These are phyloP conservation scores for Etheostoma perlongum DNA, from an alignment of 2,797 vertebrate genomes.

Conservation along the genomic window DNA sequence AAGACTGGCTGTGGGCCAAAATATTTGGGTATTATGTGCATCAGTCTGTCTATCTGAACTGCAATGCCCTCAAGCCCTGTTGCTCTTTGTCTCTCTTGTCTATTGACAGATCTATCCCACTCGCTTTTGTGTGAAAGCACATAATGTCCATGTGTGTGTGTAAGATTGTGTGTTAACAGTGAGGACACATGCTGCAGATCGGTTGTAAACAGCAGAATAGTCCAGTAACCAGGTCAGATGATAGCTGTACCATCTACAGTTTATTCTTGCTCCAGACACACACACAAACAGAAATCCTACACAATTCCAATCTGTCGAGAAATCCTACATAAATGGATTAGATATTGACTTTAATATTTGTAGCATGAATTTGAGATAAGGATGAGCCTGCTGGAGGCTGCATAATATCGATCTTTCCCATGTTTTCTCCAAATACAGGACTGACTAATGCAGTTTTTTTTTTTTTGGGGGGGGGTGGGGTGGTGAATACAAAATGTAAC, in stretches of 20 bases:
- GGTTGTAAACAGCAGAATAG: slow-evolving; percentile 43
- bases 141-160: slow-evolving; percentile 29
- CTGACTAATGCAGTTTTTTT: slow-evolving; percentile 49
- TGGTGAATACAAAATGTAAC: slow-evolving; percentile 55
- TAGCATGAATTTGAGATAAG: slow-evolving; percentile 68
- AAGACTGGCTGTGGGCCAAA: slow-evolving; percentile 53
- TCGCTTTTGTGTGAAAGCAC: slow-evolving; percentile 56
- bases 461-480: too few relatives aligned
- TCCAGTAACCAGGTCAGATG: slow-evolving; percentile 50
- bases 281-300: slow-evolving; percentile 20
- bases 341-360: slow-evolving; percentile 69
- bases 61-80: slow-evolving; percentile 51
- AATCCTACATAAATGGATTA: slow-evolving; percentile 60
- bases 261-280: slow-evolving; percentile 10
- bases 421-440: slow-evolving; percentile 61
- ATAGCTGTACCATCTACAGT: slow-evolving; percentile 24
- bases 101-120: slow-evolving; percentile 41
- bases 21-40: slow-evolving; percentile 67
- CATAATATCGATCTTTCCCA: slow-evolving; percentile 62
- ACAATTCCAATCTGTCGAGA: slow-evolving; percentile 37
- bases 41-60: slow-evolving; percentile 59
- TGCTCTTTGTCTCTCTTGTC: slow-evolving; percentile 57
- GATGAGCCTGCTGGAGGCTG: slow-evolving; percentile 47
- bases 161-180: slow-evolving; percentile 32
- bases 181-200: slow-evolving; percentile 33